A percentile compares a stretch with the other conserved stretches of the same genome.
Evolutionary conservation across 2,113 vertebrate genomes (phyloP).

Genomic region (Psophia crepitans): DNA sequence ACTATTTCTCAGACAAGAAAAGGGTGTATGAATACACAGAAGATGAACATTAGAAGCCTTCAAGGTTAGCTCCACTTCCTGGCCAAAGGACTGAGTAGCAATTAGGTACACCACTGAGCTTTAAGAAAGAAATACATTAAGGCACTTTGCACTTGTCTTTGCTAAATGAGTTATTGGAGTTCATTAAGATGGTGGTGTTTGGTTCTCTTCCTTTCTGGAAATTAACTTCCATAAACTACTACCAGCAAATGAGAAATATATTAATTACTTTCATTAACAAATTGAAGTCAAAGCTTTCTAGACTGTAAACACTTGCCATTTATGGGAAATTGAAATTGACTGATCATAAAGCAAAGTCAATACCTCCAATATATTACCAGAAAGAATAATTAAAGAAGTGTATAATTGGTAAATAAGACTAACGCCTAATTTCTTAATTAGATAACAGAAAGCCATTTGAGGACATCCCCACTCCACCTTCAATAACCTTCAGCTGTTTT

Average conservation of each 20-base stretch:
- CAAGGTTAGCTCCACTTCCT: background rate
- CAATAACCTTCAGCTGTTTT: background rate
- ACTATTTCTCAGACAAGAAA: background rate
- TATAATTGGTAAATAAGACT: background rate
- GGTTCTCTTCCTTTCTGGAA: background rate
- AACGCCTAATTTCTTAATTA: background rate
- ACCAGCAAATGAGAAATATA: background rate
- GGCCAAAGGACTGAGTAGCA: background rate
- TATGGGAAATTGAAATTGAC: background rate
- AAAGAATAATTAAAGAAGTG: background rate
- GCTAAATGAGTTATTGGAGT: background rate
- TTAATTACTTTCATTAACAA: background rate
- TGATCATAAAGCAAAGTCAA: background rate
- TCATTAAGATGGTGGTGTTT: background rate
- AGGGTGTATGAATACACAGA: background rate
- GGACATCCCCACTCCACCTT: background rate
- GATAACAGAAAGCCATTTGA: background rate
- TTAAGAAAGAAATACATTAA: background rate
- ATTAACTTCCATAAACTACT: background rate
- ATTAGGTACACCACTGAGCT: background rate
- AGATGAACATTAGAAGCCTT: background rate
- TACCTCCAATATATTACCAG: background rate
- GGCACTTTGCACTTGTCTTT: background rate
- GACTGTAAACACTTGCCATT: background rate
- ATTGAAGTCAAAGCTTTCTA: background rate